These are phyloP conservation scores for Andrena hattorfiana DNA, from an alignment of 2,888 invertebrate species.

Conservation along the genomic window DNA sequence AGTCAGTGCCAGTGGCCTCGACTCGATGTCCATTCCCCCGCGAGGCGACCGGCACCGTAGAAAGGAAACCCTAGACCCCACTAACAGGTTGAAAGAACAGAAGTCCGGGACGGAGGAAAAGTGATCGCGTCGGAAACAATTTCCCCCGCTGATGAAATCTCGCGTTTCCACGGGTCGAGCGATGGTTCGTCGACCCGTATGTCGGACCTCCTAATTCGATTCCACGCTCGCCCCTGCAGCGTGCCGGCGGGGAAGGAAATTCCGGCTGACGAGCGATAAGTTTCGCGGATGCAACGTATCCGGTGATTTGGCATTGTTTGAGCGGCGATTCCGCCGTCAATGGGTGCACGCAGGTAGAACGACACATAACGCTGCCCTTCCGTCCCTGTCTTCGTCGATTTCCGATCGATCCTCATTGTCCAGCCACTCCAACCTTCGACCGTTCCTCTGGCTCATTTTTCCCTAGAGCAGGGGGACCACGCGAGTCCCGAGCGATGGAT, in stretches of 20 bases:
- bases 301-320: constrained; percentile 82
- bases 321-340: constrained; percentile 73
- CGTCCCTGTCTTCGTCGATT: constrained; percentile 47
- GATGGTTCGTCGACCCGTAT: constrained; percentile 9
- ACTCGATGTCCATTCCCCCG: not conserved
- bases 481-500: too few species aligned
- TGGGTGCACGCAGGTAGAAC: constrained; percentile 80
- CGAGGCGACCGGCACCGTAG: not conserved
- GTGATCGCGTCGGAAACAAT: constrained; percentile 4
- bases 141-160: not conserved
- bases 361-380: constrained; percentile 51
- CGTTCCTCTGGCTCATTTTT: not conserved
- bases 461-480: not conserved
- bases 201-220: constrained; percentile 15
- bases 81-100: not conserved
- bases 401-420: constrained; percentile 47
- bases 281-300: constrained; percentile 83
- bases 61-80: not conserved
- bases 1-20: not conserved
- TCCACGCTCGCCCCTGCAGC: not conserved
- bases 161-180: not conserved
- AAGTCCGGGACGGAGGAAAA: not conserved
- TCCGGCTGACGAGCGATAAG: constrained; percentile 76
- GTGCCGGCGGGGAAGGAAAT: constrained; percentile 61
- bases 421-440: not conserved